Evolutionary conservation across 2,113 vertebrate species (phyloP).

Genomic region (Craseonycteris thonglongyai): DNA sequence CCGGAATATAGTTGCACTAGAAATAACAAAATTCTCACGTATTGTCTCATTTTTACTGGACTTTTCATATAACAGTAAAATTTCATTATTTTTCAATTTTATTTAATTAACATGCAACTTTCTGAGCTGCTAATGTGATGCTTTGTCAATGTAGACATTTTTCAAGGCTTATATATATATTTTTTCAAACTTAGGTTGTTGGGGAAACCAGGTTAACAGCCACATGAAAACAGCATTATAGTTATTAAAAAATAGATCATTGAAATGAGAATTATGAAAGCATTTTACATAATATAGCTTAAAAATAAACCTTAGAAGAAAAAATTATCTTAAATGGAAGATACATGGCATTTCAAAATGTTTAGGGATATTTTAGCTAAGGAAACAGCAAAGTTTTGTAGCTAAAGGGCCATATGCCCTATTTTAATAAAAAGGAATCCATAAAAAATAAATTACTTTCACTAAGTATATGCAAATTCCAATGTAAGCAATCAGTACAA

Average conservation of each 20-base stretch:
- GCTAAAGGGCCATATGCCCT: slow-evolving; percentile 88
- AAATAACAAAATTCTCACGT: neutral
- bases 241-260: slow-evolving; percentile 53
- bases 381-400: slow-evolving; percentile 87
- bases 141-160: slow-evolving; percentile 68
- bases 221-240: slow-evolving; percentile 53
- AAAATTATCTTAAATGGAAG: slow-evolving; percentile 68
- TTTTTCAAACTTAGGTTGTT: slow-evolving; percentile 70
- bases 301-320: slow-evolving; percentile 76
- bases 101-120: slow-evolving; percentile 70
- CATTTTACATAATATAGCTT: slow-evolving; percentile 49
- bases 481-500: slow-evolving; percentile 99
- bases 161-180: slow-evolving; percentile 54
- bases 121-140: slow-evolving; percentile 68
- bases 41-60: neutral
- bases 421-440: slow-evolving; percentile 97
- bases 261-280: slow-evolving; percentile 60
- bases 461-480: slow-evolving; percentile 99
- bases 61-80: neutral
- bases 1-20: neutral
- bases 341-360: slow-evolving; percentile 62
- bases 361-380: slow-evolving; percentile 78
- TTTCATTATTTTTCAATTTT: slow-evolving; percentile 38
- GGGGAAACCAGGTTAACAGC: slow-evolving; percentile 52
- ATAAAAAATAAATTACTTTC: slow-evolving; percentile 98